Percentiles rank a stretch among this genome's conserved stretches.
These are phyloP conservation scores for Melikaiella ostensackeni DNA, from an alignment of 2,888 invertebrate species.

Conservation along the genomic window DNA sequence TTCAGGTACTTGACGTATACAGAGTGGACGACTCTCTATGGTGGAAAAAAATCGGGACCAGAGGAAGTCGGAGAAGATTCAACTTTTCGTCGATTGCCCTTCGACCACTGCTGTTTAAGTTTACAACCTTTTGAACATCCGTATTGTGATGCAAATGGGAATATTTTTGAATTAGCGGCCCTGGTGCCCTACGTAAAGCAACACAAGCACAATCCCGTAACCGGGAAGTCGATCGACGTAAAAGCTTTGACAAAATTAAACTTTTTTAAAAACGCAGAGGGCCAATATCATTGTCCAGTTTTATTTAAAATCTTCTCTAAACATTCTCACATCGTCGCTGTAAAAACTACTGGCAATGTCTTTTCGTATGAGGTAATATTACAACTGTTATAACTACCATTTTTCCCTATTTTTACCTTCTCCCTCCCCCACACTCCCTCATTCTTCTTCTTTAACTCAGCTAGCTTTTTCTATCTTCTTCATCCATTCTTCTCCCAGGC, in stretches of 20 bases:
- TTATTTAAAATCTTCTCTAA: conserved; percentile 95
- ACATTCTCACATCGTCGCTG: conserved; percentile 95
- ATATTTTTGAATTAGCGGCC: conserved; percentile 94
- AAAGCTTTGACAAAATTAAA: conserved; percentile 91
- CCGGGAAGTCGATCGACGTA: conserved; percentile 91
- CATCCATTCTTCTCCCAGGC: too few species aligned
- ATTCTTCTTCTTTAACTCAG: too few species aligned
- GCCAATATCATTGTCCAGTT: conserved; percentile 95
- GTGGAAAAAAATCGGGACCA: conserved; percentile 86
- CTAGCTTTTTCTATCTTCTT: too few species aligned
- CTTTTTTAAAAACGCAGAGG: conserved; percentile 91
- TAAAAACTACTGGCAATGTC: conserved; percentile 95
- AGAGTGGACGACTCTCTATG: conserved; percentile 93
- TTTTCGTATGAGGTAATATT: conserved; percentile 86
- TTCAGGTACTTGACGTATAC: conserved; percentile 93
- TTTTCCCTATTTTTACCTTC: too few species aligned
- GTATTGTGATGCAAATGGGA: conserved; percentile 92
- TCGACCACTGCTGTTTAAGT: conserved; percentile 94
- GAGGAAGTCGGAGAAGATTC: conserved; percentile 86
- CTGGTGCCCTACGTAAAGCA: conserved; percentile 92
- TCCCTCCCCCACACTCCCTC: too few species aligned
- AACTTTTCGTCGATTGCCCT: conserved; percentile 94
- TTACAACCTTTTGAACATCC: conserved; percentile 95
- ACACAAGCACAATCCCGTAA: conserved; percentile 95
- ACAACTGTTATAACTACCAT: too few species aligned